Conservation (phyloP, 35 echinoderm and acorn worm genomes). For the Heliocidaris erythrogramma region DNA sequence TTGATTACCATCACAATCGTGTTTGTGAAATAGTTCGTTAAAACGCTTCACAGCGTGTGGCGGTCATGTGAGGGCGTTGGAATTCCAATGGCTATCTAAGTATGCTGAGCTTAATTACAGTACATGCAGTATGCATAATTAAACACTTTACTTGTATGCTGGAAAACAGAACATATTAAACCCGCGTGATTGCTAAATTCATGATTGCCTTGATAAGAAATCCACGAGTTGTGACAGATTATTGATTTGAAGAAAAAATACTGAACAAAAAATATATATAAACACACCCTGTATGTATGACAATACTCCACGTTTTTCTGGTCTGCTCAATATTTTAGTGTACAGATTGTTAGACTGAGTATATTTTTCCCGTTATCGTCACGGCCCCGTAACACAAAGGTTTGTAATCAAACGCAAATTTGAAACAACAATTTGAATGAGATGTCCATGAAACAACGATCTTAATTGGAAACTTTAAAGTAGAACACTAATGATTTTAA, state of each 20-base stretch:
- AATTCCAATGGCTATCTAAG: neutral
- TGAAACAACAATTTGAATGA: too few species aligned
- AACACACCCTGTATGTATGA: neutral
- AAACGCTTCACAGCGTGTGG: neutral
- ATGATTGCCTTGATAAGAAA: neutral
- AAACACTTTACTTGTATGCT: neutral
- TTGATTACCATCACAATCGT: constrained; percentile 17
- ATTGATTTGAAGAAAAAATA: neutral
- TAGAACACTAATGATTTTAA: too few species aligned
- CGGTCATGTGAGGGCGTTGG: neutral
- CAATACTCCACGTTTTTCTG: too few species aligned
- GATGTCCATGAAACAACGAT: too few species aligned
- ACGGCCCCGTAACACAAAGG: too few species aligned
- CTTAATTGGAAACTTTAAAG: too few species aligned
- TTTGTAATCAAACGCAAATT: too few species aligned
- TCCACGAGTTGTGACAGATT: too few species aligned
- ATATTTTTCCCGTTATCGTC: too few species aligned
- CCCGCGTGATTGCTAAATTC: neutral
- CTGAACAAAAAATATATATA: neutral
- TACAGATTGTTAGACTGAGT: too few species aligned
- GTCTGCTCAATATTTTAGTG: too few species aligned
- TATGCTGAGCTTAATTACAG: neutral
- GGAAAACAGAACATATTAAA: neutral
- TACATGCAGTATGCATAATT: neutral
- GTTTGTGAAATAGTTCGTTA: constrained; percentile 13